Evolutionary conservation across 2,113 vertebrate genomes (phyloP).

Genomic region (Eolophus roseicapilla): DNA sequence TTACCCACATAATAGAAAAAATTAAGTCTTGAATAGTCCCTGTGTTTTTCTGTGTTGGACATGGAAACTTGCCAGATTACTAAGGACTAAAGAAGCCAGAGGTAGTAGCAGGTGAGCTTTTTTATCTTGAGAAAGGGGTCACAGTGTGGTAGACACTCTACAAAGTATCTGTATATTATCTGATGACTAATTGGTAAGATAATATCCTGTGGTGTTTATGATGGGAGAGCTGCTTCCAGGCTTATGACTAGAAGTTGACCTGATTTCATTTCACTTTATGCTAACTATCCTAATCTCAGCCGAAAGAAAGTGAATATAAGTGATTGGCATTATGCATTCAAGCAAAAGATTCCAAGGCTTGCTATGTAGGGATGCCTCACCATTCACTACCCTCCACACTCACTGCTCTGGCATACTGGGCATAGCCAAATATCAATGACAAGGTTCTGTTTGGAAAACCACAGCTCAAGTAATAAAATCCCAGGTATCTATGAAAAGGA

Average conservation of each 20-base stretch:
- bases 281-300: background rate
- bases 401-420: background rate
- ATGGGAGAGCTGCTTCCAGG: background rate
- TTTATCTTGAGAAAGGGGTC: background rate
- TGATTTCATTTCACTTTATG: background rate
- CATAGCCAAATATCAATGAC: background rate
- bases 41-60: background rate
- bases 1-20: background rate
- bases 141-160: background rate
- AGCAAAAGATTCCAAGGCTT: background rate
- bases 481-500: background rate
- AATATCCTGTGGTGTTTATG: background rate
- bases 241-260: background rate
- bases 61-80: background rate
- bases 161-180: background rate
- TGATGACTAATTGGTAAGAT: background rate
- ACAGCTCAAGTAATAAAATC: background rate
- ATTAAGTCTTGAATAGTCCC: background rate
- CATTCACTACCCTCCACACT: background rate
- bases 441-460: background rate
- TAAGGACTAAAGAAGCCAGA: background rate
- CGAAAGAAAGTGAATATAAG: background rate
- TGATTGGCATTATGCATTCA: background rate
- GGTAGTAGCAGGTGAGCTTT: fast-evolving
- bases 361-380: background rate